Percentiles rank a stretch among this genome's conserved stretches.
These are phyloP conservation scores for Dolichoris vasculosae DNA, from an alignment of 1,140 invertebrate genomes.

Conservation along the genomic window DNA sequence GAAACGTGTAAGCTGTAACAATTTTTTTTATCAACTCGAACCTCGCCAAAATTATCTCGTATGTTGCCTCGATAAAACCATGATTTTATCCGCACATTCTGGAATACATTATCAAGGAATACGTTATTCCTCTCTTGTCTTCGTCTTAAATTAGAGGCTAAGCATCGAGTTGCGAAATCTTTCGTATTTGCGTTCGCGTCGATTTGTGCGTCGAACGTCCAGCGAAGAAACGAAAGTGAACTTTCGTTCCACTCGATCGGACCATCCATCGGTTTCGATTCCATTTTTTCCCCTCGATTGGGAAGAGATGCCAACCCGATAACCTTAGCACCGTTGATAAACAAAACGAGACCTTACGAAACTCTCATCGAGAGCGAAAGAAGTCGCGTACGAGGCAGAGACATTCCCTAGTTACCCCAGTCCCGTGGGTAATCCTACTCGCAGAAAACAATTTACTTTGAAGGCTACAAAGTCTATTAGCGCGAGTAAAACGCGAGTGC, in stretches of 20 bases:
- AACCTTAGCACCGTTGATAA: slow-evolving; percentile 14
- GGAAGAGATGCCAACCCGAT: not conserved
- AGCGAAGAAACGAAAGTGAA: too few relatives aligned
- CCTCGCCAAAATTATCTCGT: not conserved
- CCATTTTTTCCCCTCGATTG: too few relatives aligned
- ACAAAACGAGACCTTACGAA: not conserved
- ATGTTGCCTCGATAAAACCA: too few relatives aligned
- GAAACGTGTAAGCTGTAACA: not conserved
- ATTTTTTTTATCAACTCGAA: not conserved
- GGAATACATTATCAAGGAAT: too few relatives aligned
- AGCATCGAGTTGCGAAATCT: too few relatives aligned
- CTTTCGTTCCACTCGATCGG: too few relatives aligned
- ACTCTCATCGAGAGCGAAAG: slow-evolving; percentile 23
- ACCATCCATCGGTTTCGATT: too few relatives aligned
- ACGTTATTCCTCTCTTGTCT: too few relatives aligned
- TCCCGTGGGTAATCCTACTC: slow-evolving; percentile 14
- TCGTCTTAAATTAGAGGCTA: too few relatives aligned
- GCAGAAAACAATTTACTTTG: slow-evolving; percentile 74
- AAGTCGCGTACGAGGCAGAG: not conserved
- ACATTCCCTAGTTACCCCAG: slow-evolving; percentile 35
- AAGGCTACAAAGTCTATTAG: slow-evolving; percentile 74
- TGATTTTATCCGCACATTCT: too few relatives aligned
- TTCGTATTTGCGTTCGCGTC: too few relatives aligned
- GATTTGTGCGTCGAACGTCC: too few relatives aligned
- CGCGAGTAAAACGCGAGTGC: slow-evolving; percentile 63